Evolutionary conservation across 2,888 invertebrate species (phyloP).

Genomic region (Lasioglossum malachurum): DNA sequence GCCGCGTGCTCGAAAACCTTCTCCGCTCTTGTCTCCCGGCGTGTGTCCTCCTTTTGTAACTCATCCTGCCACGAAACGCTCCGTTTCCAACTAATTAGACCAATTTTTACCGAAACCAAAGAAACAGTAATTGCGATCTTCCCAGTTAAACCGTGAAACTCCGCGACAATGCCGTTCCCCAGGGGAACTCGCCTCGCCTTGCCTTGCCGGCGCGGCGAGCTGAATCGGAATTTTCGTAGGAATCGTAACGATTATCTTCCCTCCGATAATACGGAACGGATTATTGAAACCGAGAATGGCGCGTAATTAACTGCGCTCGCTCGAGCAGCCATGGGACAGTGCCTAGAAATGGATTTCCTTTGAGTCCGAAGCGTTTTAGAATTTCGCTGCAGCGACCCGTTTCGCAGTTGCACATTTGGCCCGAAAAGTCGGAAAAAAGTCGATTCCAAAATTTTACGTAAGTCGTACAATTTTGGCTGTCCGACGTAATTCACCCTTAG

Average conservation of each 20-base stretch:
- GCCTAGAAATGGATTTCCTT: conserved; percentile 1
- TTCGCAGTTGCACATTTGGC: background rate
- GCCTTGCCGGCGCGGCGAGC: background rate
- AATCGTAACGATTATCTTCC: background rate
- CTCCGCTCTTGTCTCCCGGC: conserved; percentile 34
- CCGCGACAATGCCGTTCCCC: conserved; percentile 1
- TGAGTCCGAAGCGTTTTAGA: conserved; percentile 26
- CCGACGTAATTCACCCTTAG: too few species aligned
- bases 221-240: background rate
- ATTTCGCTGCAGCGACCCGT: conserved; percentile 44
- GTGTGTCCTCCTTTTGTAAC: conserved; percentile 70
- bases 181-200: background rate
- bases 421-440: too few species aligned
- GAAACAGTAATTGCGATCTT: conserved; percentile 6
- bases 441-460: too few species aligned
- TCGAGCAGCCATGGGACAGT: background rate
- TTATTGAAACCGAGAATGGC: conserved; percentile 4
- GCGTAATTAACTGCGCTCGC: conserved; percentile 49
- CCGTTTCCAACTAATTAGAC: conserved; percentile 38
- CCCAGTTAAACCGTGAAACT: background rate
- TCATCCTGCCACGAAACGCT: conserved; percentile 38
- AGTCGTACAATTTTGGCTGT: too few species aligned
- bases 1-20: conserved; percentile 37
- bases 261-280: background rate
- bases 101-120: conserved; percentile 6